phyloP scores from a whole-genome alignment of 2,113 vertebrate species.

The Psammodynastes pulverulentus region DNA sequence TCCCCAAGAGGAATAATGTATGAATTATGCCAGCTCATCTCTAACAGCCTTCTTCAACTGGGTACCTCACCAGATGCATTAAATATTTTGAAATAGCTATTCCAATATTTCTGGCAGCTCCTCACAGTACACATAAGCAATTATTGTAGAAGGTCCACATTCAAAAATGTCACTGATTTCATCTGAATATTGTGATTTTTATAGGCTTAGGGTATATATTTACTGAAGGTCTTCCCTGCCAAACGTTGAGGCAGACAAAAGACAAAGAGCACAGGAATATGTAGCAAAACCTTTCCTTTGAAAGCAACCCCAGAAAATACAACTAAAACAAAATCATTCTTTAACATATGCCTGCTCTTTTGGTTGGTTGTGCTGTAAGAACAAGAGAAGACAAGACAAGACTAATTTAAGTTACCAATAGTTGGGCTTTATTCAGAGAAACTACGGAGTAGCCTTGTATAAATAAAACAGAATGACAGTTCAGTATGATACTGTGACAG shows the following conservation, averaged over 20 bases:
- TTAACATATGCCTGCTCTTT: not conserved
- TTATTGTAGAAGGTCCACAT: not conserved
- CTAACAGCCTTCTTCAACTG: not conserved
- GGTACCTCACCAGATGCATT: not conserved
- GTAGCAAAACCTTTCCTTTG: not conserved
- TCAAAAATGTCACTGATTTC: not conserved
- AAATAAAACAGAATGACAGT: constrained; percentile 51
- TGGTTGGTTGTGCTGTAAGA: not conserved
- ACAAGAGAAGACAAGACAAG: not conserved
- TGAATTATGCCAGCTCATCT: not conserved
- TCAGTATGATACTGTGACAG: constrained; percentile 52
- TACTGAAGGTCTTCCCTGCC: not conserved
- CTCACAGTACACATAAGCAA: not conserved
- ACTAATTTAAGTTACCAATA: not conserved
- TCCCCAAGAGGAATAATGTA: not conserved
- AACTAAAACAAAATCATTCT: not conserved
- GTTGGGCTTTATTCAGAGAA: not conserved
- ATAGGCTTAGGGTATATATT: not conserved
- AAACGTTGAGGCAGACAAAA: not conserved
- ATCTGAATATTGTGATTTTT: not conserved
- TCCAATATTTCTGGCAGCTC: not conserved
- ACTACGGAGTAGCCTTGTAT: not conserved
- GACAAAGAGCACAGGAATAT: not conserved
- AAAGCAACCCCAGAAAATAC: not conserved
- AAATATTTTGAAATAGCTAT: not conserved